These are phyloP conservation scores for Temnothorax nylanderi DNA, from an alignment of 1,140 invertebrate genomes.

Conservation along the genomic window DNA sequence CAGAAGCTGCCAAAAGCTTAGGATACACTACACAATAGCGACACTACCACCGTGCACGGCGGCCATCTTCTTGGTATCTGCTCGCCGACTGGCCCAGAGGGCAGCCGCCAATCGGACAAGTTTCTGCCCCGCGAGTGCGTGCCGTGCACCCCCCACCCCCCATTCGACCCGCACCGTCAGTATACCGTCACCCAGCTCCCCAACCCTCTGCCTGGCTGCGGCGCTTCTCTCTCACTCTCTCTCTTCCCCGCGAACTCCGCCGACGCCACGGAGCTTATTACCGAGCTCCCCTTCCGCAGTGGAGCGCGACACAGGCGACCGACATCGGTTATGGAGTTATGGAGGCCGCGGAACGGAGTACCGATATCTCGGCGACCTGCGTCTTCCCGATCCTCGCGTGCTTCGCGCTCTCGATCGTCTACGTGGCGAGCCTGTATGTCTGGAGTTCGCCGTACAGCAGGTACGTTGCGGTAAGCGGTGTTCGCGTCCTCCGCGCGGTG, in stretches of 20 bases:
- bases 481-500: neutral
- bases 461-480: constrained; percentile 82
- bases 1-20: constrained; percentile 37
- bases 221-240: constrained; percentile 11
- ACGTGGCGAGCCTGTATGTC: constrained; percentile 94
- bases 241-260: constrained; percentile 29
- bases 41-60: constrained; percentile 83
- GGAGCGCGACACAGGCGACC: constrained; percentile 73
- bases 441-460: constrained; percentile 91
- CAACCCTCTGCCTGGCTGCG: constrained; percentile 12
- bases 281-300: constrained; percentile 71
- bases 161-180: constrained; percentile 24
- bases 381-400: constrained; percentile 87
- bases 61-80: constrained; percentile 81
- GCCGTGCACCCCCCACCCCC: constrained; percentile 1
- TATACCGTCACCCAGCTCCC: neutral
- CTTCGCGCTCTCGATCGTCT: constrained; percentile 90
- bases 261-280: constrained; percentile 61
- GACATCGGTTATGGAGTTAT: constrained; percentile 82
- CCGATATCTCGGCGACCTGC: constrained; percentile 73
- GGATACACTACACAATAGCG: constrained; percentile 84
- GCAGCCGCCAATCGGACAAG: constrained; percentile 75
- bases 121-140: constrained; percentile 63
- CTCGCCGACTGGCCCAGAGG: constrained; percentile 73
- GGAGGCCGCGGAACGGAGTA: constrained; percentile 78